These are phyloP conservation scores for Pachliopta kotzebuea DNA, from an alignment of 2,888 invertebrate species.

Conservation along the genomic window DNA sequence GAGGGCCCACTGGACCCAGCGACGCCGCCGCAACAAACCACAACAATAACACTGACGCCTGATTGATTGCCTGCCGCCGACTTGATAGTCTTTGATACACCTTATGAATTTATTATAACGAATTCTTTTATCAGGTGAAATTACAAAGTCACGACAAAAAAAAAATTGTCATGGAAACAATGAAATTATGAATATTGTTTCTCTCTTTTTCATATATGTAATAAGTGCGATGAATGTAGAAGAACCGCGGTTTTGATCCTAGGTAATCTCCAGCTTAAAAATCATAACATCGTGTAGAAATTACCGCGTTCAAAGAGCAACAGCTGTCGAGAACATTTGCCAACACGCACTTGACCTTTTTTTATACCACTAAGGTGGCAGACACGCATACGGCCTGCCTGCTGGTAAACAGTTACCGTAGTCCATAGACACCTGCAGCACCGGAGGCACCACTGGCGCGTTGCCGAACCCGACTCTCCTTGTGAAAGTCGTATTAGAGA, in stretches of 20 bases:
- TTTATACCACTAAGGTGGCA: neutral
- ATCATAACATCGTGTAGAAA: too few species aligned
- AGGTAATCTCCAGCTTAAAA: too few species aligned
- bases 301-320: neutral
- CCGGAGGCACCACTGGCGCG: too few species aligned
- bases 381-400: too few species aligned
- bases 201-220: too few species aligned
- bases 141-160: neutral
- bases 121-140: neutral
- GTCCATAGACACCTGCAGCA: too few species aligned
- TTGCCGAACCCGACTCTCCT: too few species aligned
- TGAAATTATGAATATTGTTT: conserved; percentile 5
- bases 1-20: conserved; percentile 44
- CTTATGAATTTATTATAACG: conserved; percentile 51
- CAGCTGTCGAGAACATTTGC: neutral
- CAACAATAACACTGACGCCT: conserved; percentile 70
- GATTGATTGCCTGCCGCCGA: conserved; percentile 63
- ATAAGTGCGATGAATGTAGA: too few species aligned
- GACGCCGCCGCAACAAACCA: conserved; percentile 69
- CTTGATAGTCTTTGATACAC: conserved; percentile 59
- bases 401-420: too few species aligned
- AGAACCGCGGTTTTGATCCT: too few species aligned
- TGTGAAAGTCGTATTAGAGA: too few species aligned
- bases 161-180: neutral
- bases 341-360: neutral